Evolutionary conservation across 1,140 invertebrate genomes (phyloP).

Genomic region (Drosophila nebulosa): DNA sequence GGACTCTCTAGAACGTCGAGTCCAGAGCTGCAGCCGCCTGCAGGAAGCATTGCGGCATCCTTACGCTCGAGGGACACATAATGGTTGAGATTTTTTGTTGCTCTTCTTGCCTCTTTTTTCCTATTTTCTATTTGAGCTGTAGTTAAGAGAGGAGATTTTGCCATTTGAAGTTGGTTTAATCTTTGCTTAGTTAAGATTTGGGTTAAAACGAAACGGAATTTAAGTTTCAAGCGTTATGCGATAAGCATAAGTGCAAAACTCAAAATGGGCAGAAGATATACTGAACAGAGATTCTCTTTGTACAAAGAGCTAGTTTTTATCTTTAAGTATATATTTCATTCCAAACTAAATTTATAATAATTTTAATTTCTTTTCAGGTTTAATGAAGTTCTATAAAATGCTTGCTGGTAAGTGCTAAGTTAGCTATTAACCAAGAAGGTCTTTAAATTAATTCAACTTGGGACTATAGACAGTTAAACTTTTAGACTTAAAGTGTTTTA

Average conservation of each 20-base stretch:
- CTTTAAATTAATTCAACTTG: too few species aligned
- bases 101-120: neutral
- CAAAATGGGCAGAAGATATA: too few species aligned
- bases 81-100: slow-evolving; percentile 55
- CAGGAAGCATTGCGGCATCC: slow-evolving; percentile 59
- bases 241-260: neutral
- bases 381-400: too few species aligned
- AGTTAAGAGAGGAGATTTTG: neutral
- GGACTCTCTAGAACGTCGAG: neutral
- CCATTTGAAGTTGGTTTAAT: slow-evolving; percentile 15
- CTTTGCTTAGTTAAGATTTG: neutral
- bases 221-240: neutral
- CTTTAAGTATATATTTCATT: too few species aligned
- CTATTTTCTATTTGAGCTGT: slow-evolving; percentile 20
- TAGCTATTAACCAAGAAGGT: too few species aligned
- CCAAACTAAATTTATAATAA: too few species aligned
- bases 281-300: too few species aligned
- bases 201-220: neutral
- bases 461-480: too few species aligned
- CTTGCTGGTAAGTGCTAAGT: too few species aligned
- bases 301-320: too few species aligned
- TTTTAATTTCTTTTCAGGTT: too few species aligned
- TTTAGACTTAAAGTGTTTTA: too few species aligned
- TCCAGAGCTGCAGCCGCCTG: slow-evolving; percentile 10
- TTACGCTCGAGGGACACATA: slow-evolving; percentile 54